Evolutionary conservation across 1,140 invertebrate genomes (phyloP).

Genomic region (Hyposmocoma kahamanoa): DNA sequence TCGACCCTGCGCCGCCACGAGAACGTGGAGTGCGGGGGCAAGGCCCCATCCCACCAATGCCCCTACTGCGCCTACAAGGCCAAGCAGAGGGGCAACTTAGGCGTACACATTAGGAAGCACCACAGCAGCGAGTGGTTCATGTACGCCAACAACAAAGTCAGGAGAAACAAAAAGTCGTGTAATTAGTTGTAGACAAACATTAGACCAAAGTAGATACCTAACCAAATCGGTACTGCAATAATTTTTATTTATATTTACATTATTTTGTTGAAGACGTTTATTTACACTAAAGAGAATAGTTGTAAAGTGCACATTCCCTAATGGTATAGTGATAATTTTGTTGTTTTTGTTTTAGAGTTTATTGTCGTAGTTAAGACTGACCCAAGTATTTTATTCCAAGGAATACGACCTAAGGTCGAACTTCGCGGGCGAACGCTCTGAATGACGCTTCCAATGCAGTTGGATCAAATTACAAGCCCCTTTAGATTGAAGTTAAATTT

Average conservation of each 20-base stretch:
- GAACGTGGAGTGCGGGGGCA: constrained; percentile 90
- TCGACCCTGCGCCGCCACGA: constrained; percentile 87
- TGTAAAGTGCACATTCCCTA: constrained; percentile 68
- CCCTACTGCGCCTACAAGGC: constrained; percentile 86
- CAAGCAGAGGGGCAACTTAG: constrained; percentile 85
- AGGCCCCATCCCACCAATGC: constrained; percentile 86
- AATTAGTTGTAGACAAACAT: constrained; percentile 10
- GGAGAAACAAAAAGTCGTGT: constrained; percentile 62
- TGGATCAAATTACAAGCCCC: too few species aligned
- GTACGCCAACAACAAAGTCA: constrained; percentile 65
- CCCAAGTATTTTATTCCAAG: constrained; percentile 51
- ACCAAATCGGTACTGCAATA: constrained; percentile 70
- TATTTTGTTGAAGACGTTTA: constrained; percentile 58
- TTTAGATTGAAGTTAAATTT: too few species aligned
- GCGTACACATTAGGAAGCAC: constrained; percentile 87
- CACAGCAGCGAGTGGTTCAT: constrained; percentile 74
- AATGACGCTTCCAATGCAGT: too few species aligned
- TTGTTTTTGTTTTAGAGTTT: constrained; percentile 68
- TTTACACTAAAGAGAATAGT: constrained; percentile 60
- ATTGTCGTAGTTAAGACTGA: constrained; percentile 66
- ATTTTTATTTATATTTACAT: constrained; percentile 60
- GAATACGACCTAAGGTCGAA: constrained; percentile 27
- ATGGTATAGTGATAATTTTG: constrained; percentile 61
- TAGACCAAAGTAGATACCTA: constrained; percentile 66
- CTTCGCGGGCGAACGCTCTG: not conserved